Conservation (phyloP, 2,113 vertebrate genomes). For the Accipiter virgatus region DNA sequence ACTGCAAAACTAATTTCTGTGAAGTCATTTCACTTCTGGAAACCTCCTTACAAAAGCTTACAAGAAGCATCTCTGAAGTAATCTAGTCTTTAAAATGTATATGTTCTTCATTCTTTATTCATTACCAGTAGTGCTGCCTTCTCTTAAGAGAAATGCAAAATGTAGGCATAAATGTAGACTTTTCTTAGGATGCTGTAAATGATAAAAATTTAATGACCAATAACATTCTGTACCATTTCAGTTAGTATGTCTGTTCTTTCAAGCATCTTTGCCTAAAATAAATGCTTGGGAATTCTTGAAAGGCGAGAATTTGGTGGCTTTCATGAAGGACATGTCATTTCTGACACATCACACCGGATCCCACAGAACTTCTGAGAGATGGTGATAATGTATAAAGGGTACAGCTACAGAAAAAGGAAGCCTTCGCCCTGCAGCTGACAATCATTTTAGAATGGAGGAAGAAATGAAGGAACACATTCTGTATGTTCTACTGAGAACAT, state of each 20-base stretch:
- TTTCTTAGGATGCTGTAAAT: neutral
- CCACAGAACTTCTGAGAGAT: neutral
- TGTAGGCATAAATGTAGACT: neutral
- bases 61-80: neutral
- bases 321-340: neutral
- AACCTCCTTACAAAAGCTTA: neutral
- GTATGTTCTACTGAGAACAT: neutral
- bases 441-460: neutral
- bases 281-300: neutral
- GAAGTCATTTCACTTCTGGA: neutral
- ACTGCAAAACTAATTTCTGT: neutral
- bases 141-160: neutral
- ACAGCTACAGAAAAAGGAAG: neutral
- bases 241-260: neutral
- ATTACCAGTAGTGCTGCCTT: neutral
- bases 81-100: neutral
- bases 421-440: neutral
- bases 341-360: neutral
- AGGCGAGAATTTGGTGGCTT: neutral
- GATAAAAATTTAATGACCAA: neutral
- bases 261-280: neutral
- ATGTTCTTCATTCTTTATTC: neutral
- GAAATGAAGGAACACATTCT: neutral
- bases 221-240: neutral
- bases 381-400: neutral